Evolutionary conservation across 2,888 invertebrate species (phyloP).

Genomic region (Drosophila antonietae): DNA sequence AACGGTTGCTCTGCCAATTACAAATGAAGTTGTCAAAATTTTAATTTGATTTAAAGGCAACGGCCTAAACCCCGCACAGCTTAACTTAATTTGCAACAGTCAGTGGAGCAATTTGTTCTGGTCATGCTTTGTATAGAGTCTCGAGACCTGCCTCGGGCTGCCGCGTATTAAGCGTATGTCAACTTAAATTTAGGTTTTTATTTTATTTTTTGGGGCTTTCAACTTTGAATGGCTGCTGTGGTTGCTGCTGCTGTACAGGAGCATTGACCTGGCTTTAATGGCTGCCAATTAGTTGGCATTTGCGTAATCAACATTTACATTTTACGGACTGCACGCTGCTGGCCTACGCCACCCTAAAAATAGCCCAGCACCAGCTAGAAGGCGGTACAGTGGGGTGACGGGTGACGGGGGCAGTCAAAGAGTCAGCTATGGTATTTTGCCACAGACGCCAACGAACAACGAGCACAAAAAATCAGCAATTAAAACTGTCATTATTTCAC

Average conservation of each 20-base stretch:
- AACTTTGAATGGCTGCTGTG: background rate
- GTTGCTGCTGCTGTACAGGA: constrained; percentile 24
- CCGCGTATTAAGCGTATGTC: constrained; percentile 57
- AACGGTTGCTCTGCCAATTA: constrained; percentile 56
- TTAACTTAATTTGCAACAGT: constrained; percentile 62
- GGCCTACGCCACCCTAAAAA: constrained; percentile 56
- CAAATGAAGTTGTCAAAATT: constrained; percentile 83
- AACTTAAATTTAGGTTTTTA: constrained; percentile 51
- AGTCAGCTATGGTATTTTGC: constrained; percentile 59
- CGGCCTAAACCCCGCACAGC: constrained; percentile 19
- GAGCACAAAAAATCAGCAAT: constrained; percentile 65
- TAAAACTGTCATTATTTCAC: constrained; percentile 79
- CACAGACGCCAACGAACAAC: constrained; percentile 70
- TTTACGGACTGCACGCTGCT: constrained; percentile 36
- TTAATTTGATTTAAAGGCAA: constrained; percentile 76
- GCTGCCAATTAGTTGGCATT: constrained; percentile 74
- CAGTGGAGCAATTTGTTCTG: constrained; percentile 67
- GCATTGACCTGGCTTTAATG: constrained; percentile 65
- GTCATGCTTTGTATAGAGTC: constrained; percentile 30
- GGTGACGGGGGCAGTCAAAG: constrained; percentile 27
- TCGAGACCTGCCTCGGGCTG: constrained; percentile 14
- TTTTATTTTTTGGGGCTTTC: constrained; percentile 14
- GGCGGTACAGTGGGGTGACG: background rate
- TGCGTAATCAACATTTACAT: constrained; percentile 75
- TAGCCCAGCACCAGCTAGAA: constrained; percentile 26